These are phyloP conservation scores for Esperia sulphurella DNA, from an alignment of 2,888 invertebrate species.

Conservation along the genomic window DNA sequence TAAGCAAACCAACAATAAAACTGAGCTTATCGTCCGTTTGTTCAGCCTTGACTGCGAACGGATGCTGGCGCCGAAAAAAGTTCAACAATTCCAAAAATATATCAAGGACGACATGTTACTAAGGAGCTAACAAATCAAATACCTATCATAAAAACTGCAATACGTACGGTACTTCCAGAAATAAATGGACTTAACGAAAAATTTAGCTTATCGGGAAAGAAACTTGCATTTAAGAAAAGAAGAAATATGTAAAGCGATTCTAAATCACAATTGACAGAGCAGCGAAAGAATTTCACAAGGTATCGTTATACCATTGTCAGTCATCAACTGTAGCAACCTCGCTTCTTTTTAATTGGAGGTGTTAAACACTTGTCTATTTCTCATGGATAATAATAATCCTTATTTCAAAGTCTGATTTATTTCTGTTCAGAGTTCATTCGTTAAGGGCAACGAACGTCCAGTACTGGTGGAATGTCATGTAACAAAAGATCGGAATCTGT, in stretches of 20 bases:
- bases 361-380: slow-evolving; percentile 16
- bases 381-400: slow-evolving; percentile 22
- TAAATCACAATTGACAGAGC: slow-evolving; percentile 23
- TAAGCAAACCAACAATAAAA: slow-evolving; percentile 29
- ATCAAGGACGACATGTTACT: neutral
- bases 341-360: slow-evolving; percentile 24
- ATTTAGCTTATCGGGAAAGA: no score
- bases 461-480: slow-evolving; percentile 7
- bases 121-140: neutral
- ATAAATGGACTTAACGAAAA: no score
- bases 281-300: slow-evolving; percentile 42
- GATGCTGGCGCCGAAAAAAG: slow-evolving; percentile 47
- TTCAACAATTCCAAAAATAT: slow-evolving; percentile 27
- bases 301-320: slow-evolving; percentile 35
- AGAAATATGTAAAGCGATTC: no score
- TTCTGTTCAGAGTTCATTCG: slow-evolving; percentile 15
- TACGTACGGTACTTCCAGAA: no score
- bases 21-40: slow-evolving; percentile 48
- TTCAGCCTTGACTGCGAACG: slow-evolving; percentile 52
- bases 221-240: neutral
- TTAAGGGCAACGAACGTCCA: slow-evolving; percentile 35
- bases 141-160: neutral
- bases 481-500: slow-evolving; percentile 28
- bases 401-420: slow-evolving; percentile 15
- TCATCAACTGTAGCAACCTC: slow-evolving; percentile 24